Conservation (phyloP, 1,140 invertebrate genomes). For the Mesaphorura yosii region DNA sequence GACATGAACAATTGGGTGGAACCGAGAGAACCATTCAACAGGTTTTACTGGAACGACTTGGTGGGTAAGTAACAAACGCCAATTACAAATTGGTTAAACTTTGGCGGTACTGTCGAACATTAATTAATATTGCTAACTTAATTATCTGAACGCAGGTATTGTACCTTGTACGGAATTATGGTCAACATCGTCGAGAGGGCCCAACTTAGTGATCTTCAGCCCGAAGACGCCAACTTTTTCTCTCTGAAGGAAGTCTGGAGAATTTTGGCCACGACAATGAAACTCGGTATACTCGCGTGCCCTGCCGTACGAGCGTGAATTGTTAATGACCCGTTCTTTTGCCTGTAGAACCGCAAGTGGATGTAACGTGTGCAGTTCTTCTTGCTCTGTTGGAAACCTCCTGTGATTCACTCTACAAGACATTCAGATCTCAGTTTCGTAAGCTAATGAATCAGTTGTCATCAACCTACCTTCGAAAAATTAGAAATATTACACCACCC, state of each 20-base stretch:
- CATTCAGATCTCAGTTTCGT: slow-evolving; percentile 17
- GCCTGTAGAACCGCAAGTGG: slow-evolving; percentile 24
- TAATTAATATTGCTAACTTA: neutral
- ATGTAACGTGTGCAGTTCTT: slow-evolving; percentile 23
- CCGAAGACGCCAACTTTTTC: slow-evolving; percentile 20
- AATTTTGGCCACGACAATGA: slow-evolving; percentile 21
- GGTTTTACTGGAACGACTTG: slow-evolving; percentile 19
- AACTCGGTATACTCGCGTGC: slow-evolving; percentile 13
- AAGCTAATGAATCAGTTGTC: slow-evolving; percentile 18
- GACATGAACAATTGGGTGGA: slow-evolving; percentile 15
- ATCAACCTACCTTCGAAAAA: slow-evolving; percentile 13
- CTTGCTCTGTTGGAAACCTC: slow-evolving; percentile 22
- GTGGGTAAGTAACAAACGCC: slow-evolving; percentile 14
- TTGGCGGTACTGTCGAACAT: neutral
- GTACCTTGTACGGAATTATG: slow-evolving; percentile 27
- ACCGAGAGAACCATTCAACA: slow-evolving; percentile 20
- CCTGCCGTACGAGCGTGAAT: neutral
- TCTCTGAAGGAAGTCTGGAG: slow-evolving; percentile 22
- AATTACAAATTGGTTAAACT: neutral
- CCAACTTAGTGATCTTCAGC: neutral
- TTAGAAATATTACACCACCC: slow-evolving; percentile 13
- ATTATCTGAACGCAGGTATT: slow-evolving; percentile 18
- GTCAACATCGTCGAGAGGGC: slow-evolving; percentile 11
- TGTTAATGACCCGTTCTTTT: neutral
- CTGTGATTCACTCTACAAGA: slow-evolving; percentile 3